Percentiles rank a stretch among this genome's conserved stretches.
These are phyloP conservation scores for Platalea minor DNA, from an alignment of 2,797 vertebrate genomes.

Conservation along the genomic window DNA sequence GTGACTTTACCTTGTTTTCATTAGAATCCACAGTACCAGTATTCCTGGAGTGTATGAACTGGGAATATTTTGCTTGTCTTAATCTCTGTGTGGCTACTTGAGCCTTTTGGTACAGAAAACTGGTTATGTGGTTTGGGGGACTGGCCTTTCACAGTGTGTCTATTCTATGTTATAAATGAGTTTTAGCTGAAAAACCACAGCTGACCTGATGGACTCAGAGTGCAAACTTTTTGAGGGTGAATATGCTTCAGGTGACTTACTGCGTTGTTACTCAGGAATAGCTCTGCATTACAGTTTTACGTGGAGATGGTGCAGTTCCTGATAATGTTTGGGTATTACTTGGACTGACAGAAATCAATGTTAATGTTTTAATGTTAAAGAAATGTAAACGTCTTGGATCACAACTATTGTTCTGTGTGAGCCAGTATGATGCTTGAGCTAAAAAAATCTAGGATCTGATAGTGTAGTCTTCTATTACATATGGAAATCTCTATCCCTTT, in stretches of 20 bases:
- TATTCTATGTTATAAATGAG: not conserved
- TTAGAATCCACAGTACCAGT: not conserved
- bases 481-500: not conserved
- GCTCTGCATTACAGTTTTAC: not conserved
- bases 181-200: not conserved
- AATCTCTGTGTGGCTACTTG: not conserved
- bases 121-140: not conserved
- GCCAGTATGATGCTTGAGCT: not conserved
- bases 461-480: not conserved
- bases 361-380: not conserved
- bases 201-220: not conserved
- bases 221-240: not conserved
- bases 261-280: not conserved
- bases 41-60: not conserved
- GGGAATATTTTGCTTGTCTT: not conserved
- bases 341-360: not conserved
- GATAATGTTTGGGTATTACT: not conserved
- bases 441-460: not conserved
- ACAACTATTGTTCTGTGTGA: not conserved
- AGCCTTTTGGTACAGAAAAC: not conserved
- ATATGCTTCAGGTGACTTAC: not conserved
- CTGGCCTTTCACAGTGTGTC: not conserved
- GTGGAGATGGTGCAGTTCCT: not conserved
- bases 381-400: not conserved
- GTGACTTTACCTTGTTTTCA: not conserved